Conservation (phyloP, 2,797 vertebrate species). For the Serranus cabrilla region DNA sequence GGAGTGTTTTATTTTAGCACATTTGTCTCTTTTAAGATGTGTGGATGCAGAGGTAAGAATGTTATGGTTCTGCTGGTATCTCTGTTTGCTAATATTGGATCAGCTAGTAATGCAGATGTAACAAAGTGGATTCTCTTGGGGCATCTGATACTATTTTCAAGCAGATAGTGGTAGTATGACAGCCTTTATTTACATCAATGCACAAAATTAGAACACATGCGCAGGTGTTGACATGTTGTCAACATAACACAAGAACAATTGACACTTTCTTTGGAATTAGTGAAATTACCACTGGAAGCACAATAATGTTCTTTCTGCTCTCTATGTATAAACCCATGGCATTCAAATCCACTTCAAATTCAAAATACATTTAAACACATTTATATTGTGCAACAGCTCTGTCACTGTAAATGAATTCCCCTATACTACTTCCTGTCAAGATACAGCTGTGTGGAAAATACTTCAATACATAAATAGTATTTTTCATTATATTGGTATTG, state of each 20-base stretch:
- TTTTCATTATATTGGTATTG: background rate
- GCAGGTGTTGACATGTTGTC: too few relatives aligned
- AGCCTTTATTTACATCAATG: background rate
- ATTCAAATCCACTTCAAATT: too few relatives aligned
- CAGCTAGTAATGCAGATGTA: background rate
- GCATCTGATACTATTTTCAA: background rate
- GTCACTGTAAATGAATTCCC: too few relatives aligned
- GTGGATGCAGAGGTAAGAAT: background rate
- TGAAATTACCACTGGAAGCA: too few relatives aligned
- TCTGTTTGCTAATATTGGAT: background rate
- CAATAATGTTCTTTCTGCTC: too few relatives aligned
- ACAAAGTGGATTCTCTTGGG: background rate
- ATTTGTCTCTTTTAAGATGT: background rate
- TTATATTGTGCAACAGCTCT: too few relatives aligned
- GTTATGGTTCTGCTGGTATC: background rate
- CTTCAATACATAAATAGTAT: background rate
- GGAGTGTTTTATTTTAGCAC: background rate
- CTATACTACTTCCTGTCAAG: background rate
- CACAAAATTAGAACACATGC: background rate
- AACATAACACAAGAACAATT: too few relatives aligned
- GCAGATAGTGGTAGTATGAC: background rate
- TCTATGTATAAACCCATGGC: too few relatives aligned
- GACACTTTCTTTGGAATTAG: too few relatives aligned
- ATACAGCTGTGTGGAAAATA: background rate
- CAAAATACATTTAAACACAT: too few relatives aligned